Evolutionary conservation across 2,113 vertebrate species (phyloP), one percentile per base, ranked within the genome.

Genomic region (Bufo gargarizans): DNA sequence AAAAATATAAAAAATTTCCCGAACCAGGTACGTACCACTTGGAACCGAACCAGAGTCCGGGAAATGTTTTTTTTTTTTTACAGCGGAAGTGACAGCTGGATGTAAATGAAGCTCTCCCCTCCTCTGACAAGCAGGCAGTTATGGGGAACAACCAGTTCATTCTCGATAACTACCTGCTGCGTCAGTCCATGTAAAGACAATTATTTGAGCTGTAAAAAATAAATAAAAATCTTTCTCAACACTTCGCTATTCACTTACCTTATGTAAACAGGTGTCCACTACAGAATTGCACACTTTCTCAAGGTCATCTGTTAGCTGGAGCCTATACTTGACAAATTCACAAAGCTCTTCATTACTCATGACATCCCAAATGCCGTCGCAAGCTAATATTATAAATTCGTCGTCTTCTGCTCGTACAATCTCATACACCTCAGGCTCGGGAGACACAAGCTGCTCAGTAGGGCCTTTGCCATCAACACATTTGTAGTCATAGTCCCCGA

Each of bases 301-400:
- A 94, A 99, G 95, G 94, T 99, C 97, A 91, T 97, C 95, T 10
- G 95, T 96, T 89, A 99, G 96, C 95, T 98, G 96, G 93, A 99
- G 97, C 94, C 98, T 96, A 90, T 97, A 99, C 91, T 96, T 96
- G 90, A 99, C 97, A 95, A 96, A 99, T 92, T 98, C 96, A 91
- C 97, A 99, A 93, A 99, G 96, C 94, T 99, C 98, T 94, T 99
- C 97, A 33, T 99, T 99, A 95, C 97, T 98, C 98, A 99, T 99
- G 92, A 99, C 98, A 93, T 99, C 98, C 98, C 98, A 99, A 95
- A 99, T 98, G 84, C 98, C 98, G 90, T 99, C 98, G 90, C 98
- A 99, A 61, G 98, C 98, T 93, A 99, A 94, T 91, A 99, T 94
- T 88, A 99, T 95, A 93, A 99, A 99, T 88, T 99, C 97, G 92